These are phyloP conservation scores for Rhinogobius similis DNA, from an alignment of 2,113 vertebrate genomes.

Conservation along the genomic window DNA sequence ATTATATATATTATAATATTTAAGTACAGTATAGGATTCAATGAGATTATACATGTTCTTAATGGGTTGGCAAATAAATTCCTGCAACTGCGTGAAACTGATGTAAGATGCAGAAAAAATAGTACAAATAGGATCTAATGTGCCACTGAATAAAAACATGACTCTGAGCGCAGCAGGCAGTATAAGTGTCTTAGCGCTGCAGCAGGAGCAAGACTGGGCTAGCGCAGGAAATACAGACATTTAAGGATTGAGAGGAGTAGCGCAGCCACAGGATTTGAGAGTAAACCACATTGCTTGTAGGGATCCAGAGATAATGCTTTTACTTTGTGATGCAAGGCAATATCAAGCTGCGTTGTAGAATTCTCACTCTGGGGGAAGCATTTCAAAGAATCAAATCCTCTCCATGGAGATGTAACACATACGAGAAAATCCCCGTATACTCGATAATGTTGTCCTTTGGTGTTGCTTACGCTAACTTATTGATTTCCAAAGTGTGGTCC, in stretches of 20 bases:
- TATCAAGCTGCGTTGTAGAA: constrained; percentile 82
- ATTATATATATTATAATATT: too few relatives aligned
- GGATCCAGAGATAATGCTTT: constrained; percentile 84
- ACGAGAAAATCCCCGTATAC: constrained; percentile 57
- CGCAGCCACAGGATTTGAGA: constrained; percentile 60
- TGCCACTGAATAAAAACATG: constrained; percentile 57
- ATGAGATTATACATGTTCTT: not conserved
- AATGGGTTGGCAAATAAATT: constrained; percentile 32
- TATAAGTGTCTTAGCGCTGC: constrained; percentile 40
- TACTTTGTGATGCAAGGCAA: constrained; percentile 81
- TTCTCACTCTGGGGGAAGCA: constrained; percentile 81
- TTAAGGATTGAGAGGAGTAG: constrained; percentile 51
- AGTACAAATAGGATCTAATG: constrained; percentile 27
- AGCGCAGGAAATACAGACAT: constrained; percentile 39
- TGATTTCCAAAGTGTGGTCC: constrained; percentile 62
- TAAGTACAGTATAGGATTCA: not conserved
- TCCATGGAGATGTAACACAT: constrained; percentile 70
- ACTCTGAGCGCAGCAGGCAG: constrained; percentile 49
- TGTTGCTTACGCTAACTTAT: constrained; percentile 50
- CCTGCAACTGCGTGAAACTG: constrained; percentile 15
- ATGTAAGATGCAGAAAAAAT: constrained; percentile 52
- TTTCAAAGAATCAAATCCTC: constrained; percentile 85
- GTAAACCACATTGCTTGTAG: constrained; percentile 74
- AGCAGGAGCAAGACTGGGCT: constrained; percentile 42
- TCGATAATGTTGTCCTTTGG: constrained; percentile 51